These are phyloP conservation scores for Hyperoplus lanceolatus DNA, from an alignment of 2,797 vertebrate genomes.

Conservation along the genomic window DNA sequence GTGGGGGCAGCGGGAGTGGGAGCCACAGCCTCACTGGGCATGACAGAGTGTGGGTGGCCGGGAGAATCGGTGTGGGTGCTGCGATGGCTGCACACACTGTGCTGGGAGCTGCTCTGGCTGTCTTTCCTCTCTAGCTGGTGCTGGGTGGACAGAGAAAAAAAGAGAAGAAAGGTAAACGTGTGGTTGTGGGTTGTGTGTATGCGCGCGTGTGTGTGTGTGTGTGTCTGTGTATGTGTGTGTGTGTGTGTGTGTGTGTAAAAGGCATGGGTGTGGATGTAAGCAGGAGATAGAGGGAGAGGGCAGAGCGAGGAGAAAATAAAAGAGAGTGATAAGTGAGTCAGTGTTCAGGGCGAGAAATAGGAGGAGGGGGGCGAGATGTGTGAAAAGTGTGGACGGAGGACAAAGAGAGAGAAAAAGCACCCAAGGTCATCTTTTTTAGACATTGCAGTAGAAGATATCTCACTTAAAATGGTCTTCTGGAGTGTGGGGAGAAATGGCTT, in stretches of 20 bases:
- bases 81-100: conserved; percentile 94
- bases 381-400: conserved; percentile 60
- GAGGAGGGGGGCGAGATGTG: conserved; percentile 46
- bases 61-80: conserved; percentile 93
- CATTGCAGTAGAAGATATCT: conserved; percentile 47
- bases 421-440: conserved; percentile 78
- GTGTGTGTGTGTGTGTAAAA: conserved; percentile 22
- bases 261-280: conserved; percentile 36
- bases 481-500: conserved; percentile 48
- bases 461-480: conserved; percentile 40
- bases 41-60: conserved; percentile 88
- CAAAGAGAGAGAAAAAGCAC: conserved; percentile 51
- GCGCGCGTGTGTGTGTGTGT: background rate
- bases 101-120: conserved; percentile 97
- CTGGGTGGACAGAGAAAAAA: conserved; percentile 74
- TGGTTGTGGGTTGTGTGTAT: too few relatives aligned
- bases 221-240: conserved; percentile 16
- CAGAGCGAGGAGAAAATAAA: conserved; percentile 36
- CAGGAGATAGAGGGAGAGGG: conserved; percentile 49
- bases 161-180: background rate
- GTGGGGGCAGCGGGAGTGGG: conserved; percentile 85
- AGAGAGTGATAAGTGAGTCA: conserved; percentile 58
- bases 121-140: conserved; percentile 97
- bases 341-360: conserved; percentile 45
- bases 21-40: conserved; percentile 84